Base-by-base conservation (phyloP, 2,888 invertebrate species). In the Noctua fimbriata region DNA sequence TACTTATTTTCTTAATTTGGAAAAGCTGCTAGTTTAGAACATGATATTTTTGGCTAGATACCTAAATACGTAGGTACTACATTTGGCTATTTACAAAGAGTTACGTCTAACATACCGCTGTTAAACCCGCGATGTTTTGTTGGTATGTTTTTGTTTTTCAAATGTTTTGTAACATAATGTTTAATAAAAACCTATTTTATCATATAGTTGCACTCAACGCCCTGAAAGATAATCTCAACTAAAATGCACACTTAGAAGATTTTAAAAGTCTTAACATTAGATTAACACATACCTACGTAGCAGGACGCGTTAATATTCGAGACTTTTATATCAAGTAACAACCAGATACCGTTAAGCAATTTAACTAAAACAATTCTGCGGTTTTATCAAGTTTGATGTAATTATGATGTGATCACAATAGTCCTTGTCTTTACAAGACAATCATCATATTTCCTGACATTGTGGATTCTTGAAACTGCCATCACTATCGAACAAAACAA, bases 341-440 rank as follows among this genome's bases (percentile, higher is more conserved):
- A 36, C 24, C 47, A 47, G 36, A 73, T 47, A 60, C 58, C 21
- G 69, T 28, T 18, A 55, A 9, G 47, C 3, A 14, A 55, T 81
- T 58, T 41, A 70, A 70, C 52, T 44, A 47, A 47, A 60, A 24
- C 16, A 55, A 65, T 44, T 49, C 18, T 21, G 49, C 32, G 21
- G 10, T 49, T 69, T 60, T 36, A 70, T 60, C 47, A 16, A n/a
- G 12, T 66, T 52, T 67, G 52, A 47, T 9, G 32, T 63, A 63
- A 55, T 67, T 60, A 76, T 71, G 32, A 60, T 44, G 58, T 24
- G 52, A 67, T 60, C 60, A 71, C 65, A 32, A 1, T 36, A 78
- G 41, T 69, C 69, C 65, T 78, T 65, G 72, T 58, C 49, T 60
- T 55, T 18, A 6, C 32, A 52, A 58, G 21, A 82, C 66, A 79